These are phyloP conservation scores for Drosophila murphyi DNA, from an alignment of 1,140 invertebrate species.

Conservation along the genomic window DNA sequence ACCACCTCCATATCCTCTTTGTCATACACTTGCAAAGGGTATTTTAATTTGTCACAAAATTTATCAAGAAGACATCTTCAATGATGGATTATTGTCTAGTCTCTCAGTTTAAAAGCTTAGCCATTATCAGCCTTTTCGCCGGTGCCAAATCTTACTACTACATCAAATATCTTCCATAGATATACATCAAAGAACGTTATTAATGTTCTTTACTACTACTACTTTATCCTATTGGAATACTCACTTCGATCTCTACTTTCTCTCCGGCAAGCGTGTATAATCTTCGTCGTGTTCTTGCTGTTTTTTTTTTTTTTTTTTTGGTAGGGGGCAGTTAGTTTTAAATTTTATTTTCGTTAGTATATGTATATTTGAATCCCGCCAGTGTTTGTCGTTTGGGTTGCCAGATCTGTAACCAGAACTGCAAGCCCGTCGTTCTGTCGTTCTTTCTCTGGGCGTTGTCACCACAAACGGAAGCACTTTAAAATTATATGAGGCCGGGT, in stretches of 20 bases:
- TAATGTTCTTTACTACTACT: too few relatives aligned
- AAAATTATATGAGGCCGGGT: constrained; percentile 80
- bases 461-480: constrained; percentile 82
- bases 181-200: too few relatives aligned
- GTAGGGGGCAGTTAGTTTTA: constrained; percentile 57
- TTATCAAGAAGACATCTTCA: too few relatives aligned
- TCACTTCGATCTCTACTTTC: too few relatives aligned
- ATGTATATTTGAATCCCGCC: constrained; percentile 64
- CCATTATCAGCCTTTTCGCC: too few relatives aligned
- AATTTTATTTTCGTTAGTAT: constrained; percentile 70
- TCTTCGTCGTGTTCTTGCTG: background rate
- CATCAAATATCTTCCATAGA: too few relatives aligned
- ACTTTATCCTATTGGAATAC: too few relatives aligned
- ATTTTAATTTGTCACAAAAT: background rate
- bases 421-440: constrained; percentile 2
- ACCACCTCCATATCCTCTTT: background rate
- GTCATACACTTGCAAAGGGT: background rate
- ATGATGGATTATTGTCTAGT: too few relatives aligned
- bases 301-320: constrained; percentile 34
- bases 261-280: background rate
- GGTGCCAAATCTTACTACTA: too few relatives aligned
- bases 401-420: constrained; percentile 34
- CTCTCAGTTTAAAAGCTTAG: too few relatives aligned
- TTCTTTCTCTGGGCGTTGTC: constrained; percentile 39
- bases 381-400: constrained; percentile 71